Base-by-base conservation (phyloP, 1,140 invertebrate species). In the Drosophila asahinai region DNA sequence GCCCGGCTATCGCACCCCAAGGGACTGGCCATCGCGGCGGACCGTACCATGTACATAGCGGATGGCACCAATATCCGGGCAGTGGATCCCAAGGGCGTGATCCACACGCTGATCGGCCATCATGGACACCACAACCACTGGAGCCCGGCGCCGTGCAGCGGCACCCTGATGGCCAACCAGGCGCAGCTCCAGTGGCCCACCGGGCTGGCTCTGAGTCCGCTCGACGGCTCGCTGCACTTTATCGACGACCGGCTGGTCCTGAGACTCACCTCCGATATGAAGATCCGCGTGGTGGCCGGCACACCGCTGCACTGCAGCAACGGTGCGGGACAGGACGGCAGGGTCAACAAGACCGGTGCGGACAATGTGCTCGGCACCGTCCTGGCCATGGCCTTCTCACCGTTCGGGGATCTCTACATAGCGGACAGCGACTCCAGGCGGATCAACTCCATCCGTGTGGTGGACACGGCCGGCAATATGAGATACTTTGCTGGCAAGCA, bases 111-210 rank as follows among this genome's bases (percentile, higher is more conserved):
- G 27, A 97, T 99, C 38, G 98, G 98, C 15, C 97, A 97, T 92
- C 97, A 98, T 91, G 97, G 97, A 1, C 97, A 98, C 93, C 97
- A 98, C 77, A 97, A 97, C 86, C 96, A 97, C 81, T 98, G 97
- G 97, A 96, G 96, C 73, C 97, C 97, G 1, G 96, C 97, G 27
- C 97, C 97, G 0, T 98, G 97, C 86, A 94, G 94, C 19, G 96
- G 97, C 51, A 96, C 97, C 1, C 95, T 97, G 66, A 95, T 97
- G 49, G 96, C 97, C 7, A 95, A 95, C 75, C 95, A 97, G 94
- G 97, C 97, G 1, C 97, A 98, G 93, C 93, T 98, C 11, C 97
- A 98, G 92, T 99, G 98, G 98, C 99, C 99, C 3, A 99, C 98
- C 15, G 97, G 97, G 22, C 93, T 99, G 42, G 96, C 98, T 0